Conservation (phyloP, 37 sponge, comb jelly and placozoan genomes). For the Beroe ovata region DNA sequence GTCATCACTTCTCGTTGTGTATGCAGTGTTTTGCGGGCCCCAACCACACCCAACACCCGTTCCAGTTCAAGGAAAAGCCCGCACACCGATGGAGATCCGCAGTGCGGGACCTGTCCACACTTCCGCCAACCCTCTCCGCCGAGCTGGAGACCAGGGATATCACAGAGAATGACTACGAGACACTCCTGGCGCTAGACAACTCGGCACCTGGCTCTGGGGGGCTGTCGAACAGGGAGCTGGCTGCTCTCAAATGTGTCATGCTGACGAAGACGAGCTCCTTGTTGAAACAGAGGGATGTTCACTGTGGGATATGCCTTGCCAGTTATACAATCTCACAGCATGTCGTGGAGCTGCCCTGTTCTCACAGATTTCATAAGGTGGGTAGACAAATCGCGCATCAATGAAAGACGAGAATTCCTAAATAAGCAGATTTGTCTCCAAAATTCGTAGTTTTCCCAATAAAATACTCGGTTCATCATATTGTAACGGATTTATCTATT, state of each 20-base stretch:
- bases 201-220: constrained; percentile 16
- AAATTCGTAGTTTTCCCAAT: too few relatives aligned
- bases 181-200: constrained; percentile 79
- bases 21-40: constrained; percentile 72
- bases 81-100: constrained; percentile 69
- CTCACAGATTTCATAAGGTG: constrained; percentile 62
- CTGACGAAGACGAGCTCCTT: constrained; percentile 15
- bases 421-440: too few relatives aligned
- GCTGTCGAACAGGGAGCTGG: constrained; percentile 12
- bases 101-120: constrained; percentile 13
- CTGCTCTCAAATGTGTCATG: constrained; percentile 49
- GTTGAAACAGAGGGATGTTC: constrained; percentile 31
- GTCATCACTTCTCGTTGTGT: constrained; percentile 73
- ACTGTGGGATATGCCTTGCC: constrained; percentile 44
- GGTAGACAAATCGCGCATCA: too few relatives aligned
- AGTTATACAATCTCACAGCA: constrained; percentile 36
- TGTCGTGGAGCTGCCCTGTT: constrained; percentile 49
- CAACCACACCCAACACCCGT: constrained; percentile 70
- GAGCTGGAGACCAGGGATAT: constrained; percentile 79
- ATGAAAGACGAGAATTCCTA: too few relatives aligned
- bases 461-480: too few relatives aligned
- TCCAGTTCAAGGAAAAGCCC: constrained; percentile 70
- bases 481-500: too few relatives aligned
- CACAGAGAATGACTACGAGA: constrained; percentile 83
- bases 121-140: constrained; percentile 73